These are phyloP conservation scores for Leptarthrus brevirostris DNA, from an alignment of 2,888 invertebrate genomes.

Conservation along the genomic window DNA sequence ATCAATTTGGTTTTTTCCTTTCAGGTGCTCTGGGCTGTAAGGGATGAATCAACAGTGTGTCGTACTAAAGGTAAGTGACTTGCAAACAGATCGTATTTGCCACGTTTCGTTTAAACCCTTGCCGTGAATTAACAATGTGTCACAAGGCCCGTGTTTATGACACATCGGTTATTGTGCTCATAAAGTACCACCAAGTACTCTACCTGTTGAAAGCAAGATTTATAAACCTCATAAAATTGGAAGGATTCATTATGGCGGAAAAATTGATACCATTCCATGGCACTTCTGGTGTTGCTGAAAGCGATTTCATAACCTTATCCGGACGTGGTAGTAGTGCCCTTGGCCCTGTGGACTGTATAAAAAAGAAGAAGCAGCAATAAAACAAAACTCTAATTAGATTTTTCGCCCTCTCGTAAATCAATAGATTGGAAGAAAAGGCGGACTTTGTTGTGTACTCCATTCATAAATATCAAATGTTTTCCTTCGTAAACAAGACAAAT, in stretches of 20 bases:
- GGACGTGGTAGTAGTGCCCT: too few species aligned
- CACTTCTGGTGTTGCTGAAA: background rate
- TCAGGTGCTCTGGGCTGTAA: background rate
- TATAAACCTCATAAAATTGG: background rate
- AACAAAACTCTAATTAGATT: background rate
- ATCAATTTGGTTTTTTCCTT: background rate
- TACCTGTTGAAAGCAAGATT: background rate
- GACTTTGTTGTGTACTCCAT: background rate
- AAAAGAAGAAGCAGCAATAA: background rate
- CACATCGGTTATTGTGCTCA: background rate
- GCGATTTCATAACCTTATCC: too few species aligned
- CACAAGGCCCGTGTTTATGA: background rate
- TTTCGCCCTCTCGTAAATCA: background rate
- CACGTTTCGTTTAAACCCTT: constrained; percentile 2
- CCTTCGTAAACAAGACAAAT: background rate
- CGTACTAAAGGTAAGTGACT: background rate
- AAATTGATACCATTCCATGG: background rate
- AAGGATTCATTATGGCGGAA: background rate
- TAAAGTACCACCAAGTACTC: background rate
- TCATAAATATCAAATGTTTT: background rate
- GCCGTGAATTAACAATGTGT: background rate
- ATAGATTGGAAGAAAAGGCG: background rate
- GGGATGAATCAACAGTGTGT: background rate
- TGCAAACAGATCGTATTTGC: constrained; percentile 17
- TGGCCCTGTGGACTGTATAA: background rate